Conservation (phyloP, 2,888 invertebrate genomes). For the Eupeodes latifasciatus region DNA sequence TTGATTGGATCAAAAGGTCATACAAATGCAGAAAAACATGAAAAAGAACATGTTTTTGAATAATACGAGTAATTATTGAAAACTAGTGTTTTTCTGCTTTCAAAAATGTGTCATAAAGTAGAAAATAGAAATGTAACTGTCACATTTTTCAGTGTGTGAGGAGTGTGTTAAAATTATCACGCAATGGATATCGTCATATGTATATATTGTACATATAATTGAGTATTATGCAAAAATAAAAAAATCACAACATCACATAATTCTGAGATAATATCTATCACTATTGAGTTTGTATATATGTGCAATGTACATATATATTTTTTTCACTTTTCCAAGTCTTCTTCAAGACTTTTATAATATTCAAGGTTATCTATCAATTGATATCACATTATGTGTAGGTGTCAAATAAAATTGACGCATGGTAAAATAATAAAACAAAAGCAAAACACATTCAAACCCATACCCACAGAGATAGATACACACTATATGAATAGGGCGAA, state of each 20-base stretch:
- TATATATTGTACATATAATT: not conserved
- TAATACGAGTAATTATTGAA: slow-evolving; percentile 11
- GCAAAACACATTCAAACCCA: slow-evolving; percentile 42
- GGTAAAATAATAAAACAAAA: slow-evolving; percentile 42
- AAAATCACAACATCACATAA: slow-evolving; percentile 22
- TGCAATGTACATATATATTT: not conserved
- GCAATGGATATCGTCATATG: not conserved
- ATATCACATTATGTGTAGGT: slow-evolving; percentile 52
- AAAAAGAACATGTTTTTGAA: not conserved
- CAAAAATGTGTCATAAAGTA: not conserved
- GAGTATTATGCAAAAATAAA: not conserved
- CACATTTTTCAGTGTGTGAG: not conserved
- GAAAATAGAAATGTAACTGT: not conserved
- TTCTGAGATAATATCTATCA: not conserved
- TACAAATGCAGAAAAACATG: not conserved
- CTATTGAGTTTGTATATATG: not conserved
- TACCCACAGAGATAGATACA: slow-evolving; percentile 12
- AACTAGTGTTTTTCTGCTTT: not conserved
- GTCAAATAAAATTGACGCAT: slow-evolving; percentile 45
- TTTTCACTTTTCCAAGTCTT: slow-evolving; percentile 14
- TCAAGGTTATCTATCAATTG: slow-evolving; percentile 64
- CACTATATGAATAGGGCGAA: slow-evolving; percentile 6
- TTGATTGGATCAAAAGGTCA: not conserved
- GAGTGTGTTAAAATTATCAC: not conserved
- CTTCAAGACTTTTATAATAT: slow-evolving; percentile 23